Percentiles rank a stretch among this genome's conserved stretches.
Conservation (phyloP, 2,888 invertebrate species). For the Dasypolia templi region DNA sequence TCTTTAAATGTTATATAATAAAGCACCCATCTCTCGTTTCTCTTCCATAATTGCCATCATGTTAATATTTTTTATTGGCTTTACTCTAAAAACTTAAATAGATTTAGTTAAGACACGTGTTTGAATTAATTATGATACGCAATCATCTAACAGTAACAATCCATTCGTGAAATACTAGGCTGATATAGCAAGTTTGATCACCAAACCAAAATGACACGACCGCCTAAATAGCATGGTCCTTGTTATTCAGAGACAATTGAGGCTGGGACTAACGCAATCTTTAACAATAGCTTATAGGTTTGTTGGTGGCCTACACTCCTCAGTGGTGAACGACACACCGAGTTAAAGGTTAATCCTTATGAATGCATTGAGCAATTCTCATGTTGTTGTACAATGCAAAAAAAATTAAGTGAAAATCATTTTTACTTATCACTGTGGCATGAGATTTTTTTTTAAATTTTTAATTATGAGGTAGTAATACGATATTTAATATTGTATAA, state of each 20-base stretch:
- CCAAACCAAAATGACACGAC: neutral
- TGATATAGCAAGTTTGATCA: neutral
- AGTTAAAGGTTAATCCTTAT: slow-evolving; percentile 50
- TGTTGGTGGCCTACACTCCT: slow-evolving; percentile 24
- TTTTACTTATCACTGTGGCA: too few species aligned
- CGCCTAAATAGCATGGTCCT: slow-evolving; percentile 28
- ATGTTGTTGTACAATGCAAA: neutral
- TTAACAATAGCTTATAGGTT: slow-evolving; percentile 49
- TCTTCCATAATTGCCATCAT: neutral
- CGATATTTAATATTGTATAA: too few species aligned
- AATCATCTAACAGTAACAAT: neutral
- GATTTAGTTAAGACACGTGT: neutral
- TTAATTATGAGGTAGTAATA: too few species aligned
- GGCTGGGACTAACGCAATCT: slow-evolving; percentile 46
- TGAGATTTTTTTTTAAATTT: too few species aligned
- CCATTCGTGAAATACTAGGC: neutral
- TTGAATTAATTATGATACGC: neutral
- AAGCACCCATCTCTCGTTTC: neutral
- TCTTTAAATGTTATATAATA: neutral
- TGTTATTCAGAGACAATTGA: slow-evolving; percentile 33
- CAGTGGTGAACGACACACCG: slow-evolving; percentile 39
- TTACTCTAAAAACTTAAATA: neutral
- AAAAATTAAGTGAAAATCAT: neutral
- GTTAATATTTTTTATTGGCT: neutral
- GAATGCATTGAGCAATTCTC: neutral